A percentile compares a stretch with the other conserved stretches of the same genome.
Evolutionary conservation across 2,888 invertebrate species (phyloP).

Genomic region (Drosophila picticornis): DNA sequence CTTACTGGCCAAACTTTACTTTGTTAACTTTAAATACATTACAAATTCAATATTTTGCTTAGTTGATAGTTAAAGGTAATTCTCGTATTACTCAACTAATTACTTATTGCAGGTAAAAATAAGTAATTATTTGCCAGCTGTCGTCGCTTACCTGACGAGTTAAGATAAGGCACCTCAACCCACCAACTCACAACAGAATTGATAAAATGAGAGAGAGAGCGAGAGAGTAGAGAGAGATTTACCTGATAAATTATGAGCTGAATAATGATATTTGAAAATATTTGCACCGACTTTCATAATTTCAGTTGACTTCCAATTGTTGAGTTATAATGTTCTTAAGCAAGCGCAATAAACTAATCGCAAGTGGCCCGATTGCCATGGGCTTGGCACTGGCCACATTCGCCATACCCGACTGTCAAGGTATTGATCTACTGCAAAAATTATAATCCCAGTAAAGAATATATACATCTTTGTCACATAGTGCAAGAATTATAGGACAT

Average conservation of each 20-base stretch:
- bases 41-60: neutral
- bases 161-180: neutral
- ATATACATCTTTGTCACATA: neutral
- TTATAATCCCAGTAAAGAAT: too few relatives aligned
- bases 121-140: conserved; percentile 5
- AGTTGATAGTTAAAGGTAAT: neutral
- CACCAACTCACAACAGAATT: neutral
- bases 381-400: conserved; percentile 1
- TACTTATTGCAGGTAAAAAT: neutral
- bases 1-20: neutral
- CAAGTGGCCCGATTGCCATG: conserved; percentile 8
- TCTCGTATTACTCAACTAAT: neutral
- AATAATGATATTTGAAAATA: neutral
- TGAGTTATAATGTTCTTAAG: conserved; percentile 3
- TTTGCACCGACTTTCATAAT: too few relatives aligned
- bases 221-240: neutral
- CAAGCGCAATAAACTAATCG: neutral
- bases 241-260: neutral
- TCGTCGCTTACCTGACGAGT: neutral
- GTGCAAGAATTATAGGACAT: accelerated
- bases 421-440: neutral
- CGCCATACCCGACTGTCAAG: accelerated
- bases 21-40: neutral
- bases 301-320: conserved; percentile 6
- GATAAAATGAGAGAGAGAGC: neutral